Evolutionary conservation across 2,797 vertebrate genomes (phyloP).

Genomic region (Gymnothorax reevesii): DNA sequence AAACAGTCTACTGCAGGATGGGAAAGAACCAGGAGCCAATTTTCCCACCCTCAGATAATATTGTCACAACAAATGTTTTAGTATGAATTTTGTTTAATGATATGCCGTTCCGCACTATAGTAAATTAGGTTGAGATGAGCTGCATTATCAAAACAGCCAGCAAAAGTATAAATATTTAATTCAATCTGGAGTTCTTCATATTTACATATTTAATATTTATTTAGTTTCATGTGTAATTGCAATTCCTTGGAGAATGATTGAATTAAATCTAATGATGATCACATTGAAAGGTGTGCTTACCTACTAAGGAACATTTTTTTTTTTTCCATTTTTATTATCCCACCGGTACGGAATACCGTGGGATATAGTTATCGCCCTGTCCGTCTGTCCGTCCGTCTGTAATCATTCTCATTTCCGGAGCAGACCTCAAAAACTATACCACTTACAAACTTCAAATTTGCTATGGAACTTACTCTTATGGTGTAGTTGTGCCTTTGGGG

Average conservation of each 20-base stretch:
- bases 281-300: background rate
- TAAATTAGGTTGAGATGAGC: background rate
- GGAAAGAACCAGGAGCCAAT: background rate
- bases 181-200: background rate
- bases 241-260: background rate
- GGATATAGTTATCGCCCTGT: no score
- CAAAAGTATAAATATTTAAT: background rate
- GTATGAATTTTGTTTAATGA: background rate
- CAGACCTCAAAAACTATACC: no score
- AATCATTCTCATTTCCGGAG: no score
- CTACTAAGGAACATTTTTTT: background rate
- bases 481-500: no score
- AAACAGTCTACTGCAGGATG: background rate
- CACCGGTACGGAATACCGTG: no score
- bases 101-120: background rate
- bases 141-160: background rate
- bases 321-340: no score
- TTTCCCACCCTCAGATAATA: background rate
- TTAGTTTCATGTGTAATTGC: background rate
- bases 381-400: no score
- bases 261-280: background rate
- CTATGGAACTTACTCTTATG: no score
- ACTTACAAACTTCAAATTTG: no score
- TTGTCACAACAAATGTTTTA: background rate
- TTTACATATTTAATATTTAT: conserved; percentile 9